Evolutionary conservation across 1,140 invertebrate genomes (phyloP).

Genomic region (Apis dorsata): DNA sequence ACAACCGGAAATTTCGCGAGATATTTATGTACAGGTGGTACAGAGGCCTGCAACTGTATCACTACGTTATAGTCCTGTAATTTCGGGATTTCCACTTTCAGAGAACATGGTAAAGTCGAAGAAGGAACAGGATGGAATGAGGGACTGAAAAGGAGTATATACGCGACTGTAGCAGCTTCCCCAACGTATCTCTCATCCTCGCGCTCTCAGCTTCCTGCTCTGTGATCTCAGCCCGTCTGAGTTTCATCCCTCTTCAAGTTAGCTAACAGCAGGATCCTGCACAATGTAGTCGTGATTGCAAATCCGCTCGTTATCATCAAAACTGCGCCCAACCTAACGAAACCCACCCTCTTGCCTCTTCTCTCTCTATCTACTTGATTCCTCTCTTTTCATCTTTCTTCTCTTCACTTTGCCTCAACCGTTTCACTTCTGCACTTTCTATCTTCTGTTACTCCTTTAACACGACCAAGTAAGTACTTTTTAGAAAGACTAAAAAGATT

Average conservation of each 20-base stretch:
- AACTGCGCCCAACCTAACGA: conserved; percentile 68
- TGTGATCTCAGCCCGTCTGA: conserved; percentile 70
- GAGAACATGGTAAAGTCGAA: too few relatives aligned
- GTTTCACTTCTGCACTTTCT: conserved; percentile 5
- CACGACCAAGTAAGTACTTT: conserved; percentile 21
- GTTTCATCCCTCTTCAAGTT: conserved; percentile 74
- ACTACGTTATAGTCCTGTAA: conserved; percentile 49
- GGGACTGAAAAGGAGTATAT: neutral
- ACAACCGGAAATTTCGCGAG: conserved; percentile 35
- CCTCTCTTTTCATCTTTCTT: neutral
- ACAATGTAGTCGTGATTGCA: conserved; percentile 77
- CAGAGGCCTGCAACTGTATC: neutral
- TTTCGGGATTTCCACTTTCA: conserved; percentile 63
- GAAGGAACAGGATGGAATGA: neutral
- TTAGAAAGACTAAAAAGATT: conserved; percentile 20
- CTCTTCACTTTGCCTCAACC: neutral
- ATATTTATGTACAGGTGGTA: conserved; percentile 28
- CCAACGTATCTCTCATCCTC: conserved; percentile 50
- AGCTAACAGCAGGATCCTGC: conserved; percentile 72
- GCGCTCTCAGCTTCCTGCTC: conserved; percentile 65
- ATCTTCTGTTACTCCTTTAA: conserved; percentile 1
- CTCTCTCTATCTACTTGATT: neutral
- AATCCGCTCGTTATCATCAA: conserved; percentile 77
- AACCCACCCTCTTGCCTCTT: conserved; percentile 47
- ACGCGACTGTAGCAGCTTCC: conserved; percentile 32